Conservation (phyloP, 1,140 invertebrate species). For the Scaptomyza pallida region DNA sequence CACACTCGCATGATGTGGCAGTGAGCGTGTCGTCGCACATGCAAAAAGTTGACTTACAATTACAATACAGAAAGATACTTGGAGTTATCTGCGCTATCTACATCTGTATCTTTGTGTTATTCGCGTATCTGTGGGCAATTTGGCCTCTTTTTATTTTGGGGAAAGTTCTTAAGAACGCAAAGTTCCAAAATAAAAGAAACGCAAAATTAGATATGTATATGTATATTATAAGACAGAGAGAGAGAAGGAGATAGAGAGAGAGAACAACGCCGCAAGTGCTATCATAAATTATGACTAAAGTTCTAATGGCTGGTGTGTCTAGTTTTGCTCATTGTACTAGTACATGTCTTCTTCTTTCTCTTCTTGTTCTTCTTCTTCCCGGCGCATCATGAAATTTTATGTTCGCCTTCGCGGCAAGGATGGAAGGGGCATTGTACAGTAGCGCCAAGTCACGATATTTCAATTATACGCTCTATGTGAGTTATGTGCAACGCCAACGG, state of each 20-base stretch:
- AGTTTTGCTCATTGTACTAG: slow-evolving; percentile 57
- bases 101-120: slow-evolving; percentile 18
- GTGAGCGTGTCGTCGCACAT: slow-evolving; percentile 44
- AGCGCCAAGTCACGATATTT: slow-evolving; percentile 73
- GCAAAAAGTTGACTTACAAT: slow-evolving; percentile 55
- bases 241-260: neutral
- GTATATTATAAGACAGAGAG: neutral
- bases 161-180: slow-evolving; percentile 59
- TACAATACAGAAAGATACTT: slow-evolving; percentile 19
- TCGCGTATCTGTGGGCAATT: slow-evolving; percentile 28
- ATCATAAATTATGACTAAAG: slow-evolving; percentile 78
- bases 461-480: slow-evolving; percentile 69
- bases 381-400: slow-evolving; percentile 68
- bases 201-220: neutral
- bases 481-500: slow-evolving; percentile 43
- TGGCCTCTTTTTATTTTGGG: slow-evolving; percentile 45
- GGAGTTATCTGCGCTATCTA: slow-evolving; percentile 30
- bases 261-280: slow-evolving; percentile 63
- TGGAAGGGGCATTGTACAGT: neutral
- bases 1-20: slow-evolving; percentile 18
- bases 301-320: slow-evolving; percentile 68
- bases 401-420: slow-evolving; percentile 2
- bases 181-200: slow-evolving; percentile 38
- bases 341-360: slow-evolving; percentile 5
- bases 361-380: slow-evolving; percentile 3